phyloP scores from a whole-genome alignment of 2,113 vertebrate genomes.

The Mirza zaza region DNA sequence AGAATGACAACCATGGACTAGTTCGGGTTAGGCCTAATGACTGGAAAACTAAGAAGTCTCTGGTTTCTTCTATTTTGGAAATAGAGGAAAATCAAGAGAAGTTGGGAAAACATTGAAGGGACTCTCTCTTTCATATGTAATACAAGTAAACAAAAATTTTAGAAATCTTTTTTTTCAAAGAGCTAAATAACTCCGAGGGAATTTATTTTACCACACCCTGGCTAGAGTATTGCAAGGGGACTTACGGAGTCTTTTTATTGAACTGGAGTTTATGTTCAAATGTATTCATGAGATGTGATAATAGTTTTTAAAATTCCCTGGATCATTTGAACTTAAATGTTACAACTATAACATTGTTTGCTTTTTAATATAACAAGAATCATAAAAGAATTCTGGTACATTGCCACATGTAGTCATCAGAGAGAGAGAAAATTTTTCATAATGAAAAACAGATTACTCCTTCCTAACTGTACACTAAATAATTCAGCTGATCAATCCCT shows the following conservation, averaged over 20 bases:
- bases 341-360: background rate
- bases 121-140: background rate
- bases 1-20: background rate
- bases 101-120: background rate
- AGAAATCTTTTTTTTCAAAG: background rate
- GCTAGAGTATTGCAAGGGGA: background rate
- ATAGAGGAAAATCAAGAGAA: background rate
- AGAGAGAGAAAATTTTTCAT: background rate
- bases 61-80: background rate
- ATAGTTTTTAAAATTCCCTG: constrained; percentile 42
- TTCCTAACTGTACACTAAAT: constrained; percentile 28
- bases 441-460: background rate
- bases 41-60: background rate
- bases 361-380: constrained; percentile 37
- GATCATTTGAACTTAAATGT: background rate
- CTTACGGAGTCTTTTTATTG: background rate
- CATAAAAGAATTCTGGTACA: background rate
- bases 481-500: background rate
- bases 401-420: background rate
- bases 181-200: background rate
- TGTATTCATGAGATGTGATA: constrained; percentile 11
- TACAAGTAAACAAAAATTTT: background rate
- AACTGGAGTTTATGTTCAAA: constrained; percentile 3
- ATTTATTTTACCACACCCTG: background rate
- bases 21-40: background rate